These are phyloP conservation scores for Coreius guichenoti DNA, from an alignment of 2,797 vertebrate species.

Conservation along the genomic window DNA sequence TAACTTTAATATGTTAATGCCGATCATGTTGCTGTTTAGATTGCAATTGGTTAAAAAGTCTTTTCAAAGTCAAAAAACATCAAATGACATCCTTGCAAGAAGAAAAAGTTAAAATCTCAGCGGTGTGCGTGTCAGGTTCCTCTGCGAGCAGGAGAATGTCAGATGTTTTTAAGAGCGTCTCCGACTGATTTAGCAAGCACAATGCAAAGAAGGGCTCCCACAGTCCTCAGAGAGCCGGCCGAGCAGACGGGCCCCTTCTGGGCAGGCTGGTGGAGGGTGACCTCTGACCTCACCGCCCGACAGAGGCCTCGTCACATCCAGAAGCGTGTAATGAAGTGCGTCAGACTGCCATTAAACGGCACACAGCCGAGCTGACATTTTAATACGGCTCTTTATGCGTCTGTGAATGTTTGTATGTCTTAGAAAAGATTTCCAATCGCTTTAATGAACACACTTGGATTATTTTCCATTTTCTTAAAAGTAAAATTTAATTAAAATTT, in stretches of 20 bases:
- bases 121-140: background rate
- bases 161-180: background rate
- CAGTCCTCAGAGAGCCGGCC: background rate
- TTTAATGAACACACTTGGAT: conserved; percentile 29
- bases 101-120: background rate
- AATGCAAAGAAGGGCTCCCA: conserved; percentile 24
- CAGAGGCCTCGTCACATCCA: conserved; percentile 65
- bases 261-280: conserved; percentile 48
- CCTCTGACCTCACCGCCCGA: conserved; percentile 59
- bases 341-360: conserved; percentile 67
- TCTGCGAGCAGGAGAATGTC: conserved; percentile 12
- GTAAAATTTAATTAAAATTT: conserved; percentile 11
- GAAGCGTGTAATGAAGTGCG: conserved; percentile 77
- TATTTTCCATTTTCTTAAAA: conserved; percentile 17
- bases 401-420: background rate
- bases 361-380: conserved; percentile 24
- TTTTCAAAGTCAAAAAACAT: background rate
- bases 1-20: background rate
- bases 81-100: background rate
- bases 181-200: conserved; percentile 45
- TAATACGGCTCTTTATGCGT: background rate
- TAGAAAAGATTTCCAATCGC: background rate
- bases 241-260: conserved; percentile 21
- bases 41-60: background rate
- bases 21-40: background rate